A percentile compares a stretch with the other conserved stretches of the same genome.
These are phyloP conservation scores for Ephestia elutella DNA, from an alignment of 1,140 invertebrate species.

Conservation along the genomic window DNA sequence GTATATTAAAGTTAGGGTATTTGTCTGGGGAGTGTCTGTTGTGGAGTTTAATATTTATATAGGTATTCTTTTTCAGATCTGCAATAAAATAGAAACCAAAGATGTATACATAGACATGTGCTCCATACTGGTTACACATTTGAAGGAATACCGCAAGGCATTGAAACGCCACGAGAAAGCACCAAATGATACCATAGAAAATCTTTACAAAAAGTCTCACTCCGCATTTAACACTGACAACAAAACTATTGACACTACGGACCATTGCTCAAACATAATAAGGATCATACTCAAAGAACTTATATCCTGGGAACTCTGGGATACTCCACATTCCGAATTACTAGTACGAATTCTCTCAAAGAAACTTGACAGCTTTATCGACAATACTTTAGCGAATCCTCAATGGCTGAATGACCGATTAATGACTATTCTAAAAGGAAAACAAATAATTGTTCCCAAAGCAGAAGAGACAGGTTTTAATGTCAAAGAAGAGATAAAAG, in stretches of 20 bases:
- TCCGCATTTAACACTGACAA: slow-evolving; percentile 52
- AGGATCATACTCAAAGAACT: slow-evolving; percentile 77
- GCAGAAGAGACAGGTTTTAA: slow-evolving; percentile 16
- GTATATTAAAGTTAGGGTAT: too few species aligned
- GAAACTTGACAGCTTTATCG: slow-evolving; percentile 71
- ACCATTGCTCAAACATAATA: slow-evolving; percentile 77
- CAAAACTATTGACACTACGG: slow-evolving; percentile 53
- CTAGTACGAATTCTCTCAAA: slow-evolving; percentile 77
- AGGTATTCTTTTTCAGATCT: slow-evolving; percentile 44
- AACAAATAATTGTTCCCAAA: slow-evolving; percentile 17
- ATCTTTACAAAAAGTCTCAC: slow-evolving; percentile 56
- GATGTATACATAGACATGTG: slow-evolving; percentile 64
- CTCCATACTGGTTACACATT: slow-evolving; percentile 70
- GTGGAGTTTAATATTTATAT: slow-evolving; percentile 2
- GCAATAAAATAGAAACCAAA: slow-evolving; percentile 64
- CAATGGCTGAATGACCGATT: slow-evolving; percentile 74
- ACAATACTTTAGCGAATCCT: slow-evolving; percentile 67
- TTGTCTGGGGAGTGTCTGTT: too few species aligned
- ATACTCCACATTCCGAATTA: slow-evolving; percentile 78
- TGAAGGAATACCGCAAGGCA: slow-evolving; percentile 75
- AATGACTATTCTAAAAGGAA: slow-evolving; percentile 31
- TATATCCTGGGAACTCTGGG: slow-evolving; percentile 79
- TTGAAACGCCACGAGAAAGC: slow-evolving; percentile 67
- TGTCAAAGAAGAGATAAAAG: slow-evolving; percentile 18
- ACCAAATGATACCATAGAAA: slow-evolving; percentile 33